Base-by-base conservation (phyloP, 1,140 invertebrate species). In the Saccostrea echinata region DNA sequence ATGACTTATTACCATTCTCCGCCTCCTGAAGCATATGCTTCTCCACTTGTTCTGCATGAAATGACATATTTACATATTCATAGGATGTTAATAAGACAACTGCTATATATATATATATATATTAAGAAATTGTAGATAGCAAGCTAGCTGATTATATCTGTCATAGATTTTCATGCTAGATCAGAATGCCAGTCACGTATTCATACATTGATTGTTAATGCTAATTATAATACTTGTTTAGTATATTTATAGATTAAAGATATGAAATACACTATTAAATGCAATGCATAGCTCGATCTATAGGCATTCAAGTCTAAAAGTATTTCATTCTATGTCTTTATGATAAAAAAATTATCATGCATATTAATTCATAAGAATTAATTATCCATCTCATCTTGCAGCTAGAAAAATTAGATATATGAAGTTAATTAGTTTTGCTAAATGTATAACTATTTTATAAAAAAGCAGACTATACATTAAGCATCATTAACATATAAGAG, bases 11-110 rank as follows among this genome's bases (percentile, higher is more conserved):
- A 76, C 68, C 68, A 76, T 76, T 76, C 68, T 76, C 68, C 2
- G 68, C 68, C 33, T 76, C 68, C 68, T 76, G 68, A 76, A 76
- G 68, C 68, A 76, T 33, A 33, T 76, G 68, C 68, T 76, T 76
- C 68, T 76, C 68, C 27, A 76, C 68, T 76, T 76, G 68, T 76
- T 76, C 68, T 76, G 68, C 27, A 33, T 76, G 27, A 76, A 76
- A 76, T 33, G 30, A 76, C 11, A 76, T 11, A 61, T 43, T 43
- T 43, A 43, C 43, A 43, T 43, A 43, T 43, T 43, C 55, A 61
- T n/a, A 61, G 55, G 55, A 61, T 43, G 43, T 43, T 43, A 43
- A 43, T 43, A 43, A 43, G 43, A 43, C 9, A 43, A 9, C 43
- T 43, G 6, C 43, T 43, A 43, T 43, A 43, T 43, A 9, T 8